phyloP scores from a whole-genome alignment of 2,113 vertebrate species.

The Mugil cephalus region DNA sequence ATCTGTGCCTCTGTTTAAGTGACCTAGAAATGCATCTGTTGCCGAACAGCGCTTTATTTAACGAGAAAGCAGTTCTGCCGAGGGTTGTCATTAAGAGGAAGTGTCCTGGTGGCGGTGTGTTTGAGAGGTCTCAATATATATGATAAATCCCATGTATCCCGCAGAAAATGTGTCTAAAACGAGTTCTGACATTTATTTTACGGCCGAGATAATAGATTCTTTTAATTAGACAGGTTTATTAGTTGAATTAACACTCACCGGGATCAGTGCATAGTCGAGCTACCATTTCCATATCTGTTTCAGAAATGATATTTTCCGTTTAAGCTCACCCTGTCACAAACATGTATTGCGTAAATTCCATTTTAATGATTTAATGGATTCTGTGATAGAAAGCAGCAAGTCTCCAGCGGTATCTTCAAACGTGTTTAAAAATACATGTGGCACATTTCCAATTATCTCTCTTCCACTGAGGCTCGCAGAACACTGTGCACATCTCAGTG shows the following conservation, averaged over 20 bases:
- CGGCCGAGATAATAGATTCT: background rate
- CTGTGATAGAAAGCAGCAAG: constrained; percentile 47
- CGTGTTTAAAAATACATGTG: constrained; percentile 51
- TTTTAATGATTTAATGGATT: constrained; percentile 60
- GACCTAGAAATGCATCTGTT: constrained; percentile 56
- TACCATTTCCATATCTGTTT: background rate
- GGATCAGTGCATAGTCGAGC: too few relatives aligned
- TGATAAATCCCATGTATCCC: constrained; percentile 29
- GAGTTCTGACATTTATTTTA: constrained; percentile 13
- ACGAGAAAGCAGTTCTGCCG: constrained; percentile 13
- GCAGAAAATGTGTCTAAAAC: constrained; percentile 4
- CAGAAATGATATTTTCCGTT: constrained; percentile 14
- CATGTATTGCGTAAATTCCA: constrained; percentile 25
- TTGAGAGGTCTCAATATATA: constrained; percentile 30
- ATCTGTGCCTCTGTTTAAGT: constrained; percentile 29
- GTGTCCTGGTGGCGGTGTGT: background rate
- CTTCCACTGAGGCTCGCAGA: constrained; percentile 7
- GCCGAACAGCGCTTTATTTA: constrained; percentile 40
- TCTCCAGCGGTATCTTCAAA: constrained; percentile 26
- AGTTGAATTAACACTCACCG: constrained; percentile 1
- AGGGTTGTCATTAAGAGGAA: constrained; percentile 19
- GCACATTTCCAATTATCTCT: constrained; percentile 50
- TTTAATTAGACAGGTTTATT: constrained; percentile 13
- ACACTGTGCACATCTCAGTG: constrained; percentile 12
- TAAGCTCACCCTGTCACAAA: constrained; percentile 22